Evolutionary conservation across 2,888 invertebrate species (phyloP), one percentile per base, ranked within the genome.

Genomic region (Toxonevra muliebris): DNA sequence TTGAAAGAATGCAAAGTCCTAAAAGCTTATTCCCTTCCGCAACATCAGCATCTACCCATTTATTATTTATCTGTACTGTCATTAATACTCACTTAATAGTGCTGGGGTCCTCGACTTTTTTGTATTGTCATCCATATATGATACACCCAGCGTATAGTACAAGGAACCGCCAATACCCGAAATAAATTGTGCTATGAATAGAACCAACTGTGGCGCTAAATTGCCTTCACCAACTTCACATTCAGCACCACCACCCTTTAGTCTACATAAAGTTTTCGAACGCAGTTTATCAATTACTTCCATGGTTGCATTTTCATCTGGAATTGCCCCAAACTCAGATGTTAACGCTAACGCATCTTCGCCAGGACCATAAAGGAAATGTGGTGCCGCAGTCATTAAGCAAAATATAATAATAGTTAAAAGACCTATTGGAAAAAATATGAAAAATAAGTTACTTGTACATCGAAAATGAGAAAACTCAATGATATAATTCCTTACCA

Each of bases 91-190:
- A 89, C 91, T 91, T 69, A 92, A 87, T 52, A 91, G 83, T 2
- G 89, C 89, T n/a, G 92, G 91, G 1, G 91, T 91, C 78, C 90
- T 91, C 4, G 91, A 90, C 78, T 90, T 90, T 76, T 90, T 89
- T n/a, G 91, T 90, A 76, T 92, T 92, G 77, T 92, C 92, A 78
- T 92, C 92, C 90, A 92, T 90, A 78, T 92, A 92, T 1, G 91
- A 88, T 0, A 91, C 88, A 3, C 92, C 92, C 13, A 92, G 85
- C 0, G 90, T 90, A 76, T 90, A 90, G 78, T 90, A 91, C 0
- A 92, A 83, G 1, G 90, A 89, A 45, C 90, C 90, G 20, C 92
- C 92, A 53, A 92, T 88, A 1, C 92, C 92, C 1, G 91, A 90
- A 54, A 92, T 88, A 66, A 92, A 87, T 79, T 92, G 91, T 0